These are phyloP conservation scores for Staurois parvus DNA, from an alignment of 2,797 vertebrate genomes.

Conservation along the genomic window DNA sequence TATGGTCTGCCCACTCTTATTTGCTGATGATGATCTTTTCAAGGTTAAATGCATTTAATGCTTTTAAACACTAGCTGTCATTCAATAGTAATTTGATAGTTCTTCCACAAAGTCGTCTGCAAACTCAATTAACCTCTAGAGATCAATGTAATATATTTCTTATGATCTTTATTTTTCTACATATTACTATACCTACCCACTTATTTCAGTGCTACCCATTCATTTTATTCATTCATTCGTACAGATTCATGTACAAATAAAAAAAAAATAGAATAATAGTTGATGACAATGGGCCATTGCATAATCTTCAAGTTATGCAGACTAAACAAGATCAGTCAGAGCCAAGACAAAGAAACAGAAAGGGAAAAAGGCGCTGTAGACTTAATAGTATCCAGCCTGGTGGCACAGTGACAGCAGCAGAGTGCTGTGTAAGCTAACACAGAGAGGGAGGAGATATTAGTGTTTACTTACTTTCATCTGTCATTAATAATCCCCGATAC, in stretches of 20 bases:
- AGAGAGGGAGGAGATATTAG: slow-evolving; percentile 4
- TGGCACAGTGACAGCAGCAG: slow-evolving; percentile 55
- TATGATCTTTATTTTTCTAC: not conserved
- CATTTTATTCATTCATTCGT: not conserved
- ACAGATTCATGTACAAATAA: not conserved
- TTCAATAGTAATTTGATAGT: slow-evolving; percentile 30
- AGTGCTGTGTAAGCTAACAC: slow-evolving; percentile 38
- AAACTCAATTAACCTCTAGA: not conserved
- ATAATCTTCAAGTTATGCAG: slow-evolving; percentile 68
- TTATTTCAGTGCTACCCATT: not conserved
- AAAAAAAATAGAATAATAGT: slow-evolving; percentile 61
- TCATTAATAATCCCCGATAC: slow-evolving; percentile 45
- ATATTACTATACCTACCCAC: not conserved
- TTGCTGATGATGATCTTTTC: not conserved
- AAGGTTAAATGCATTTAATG: slow-evolving; percentile 18
- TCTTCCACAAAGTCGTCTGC: not conserved
- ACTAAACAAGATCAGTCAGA: slow-evolving; percentile 70
- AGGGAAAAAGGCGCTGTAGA: slow-evolving; percentile 56
- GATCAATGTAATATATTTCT: not conserved
- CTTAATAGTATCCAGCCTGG: slow-evolving; percentile 56
- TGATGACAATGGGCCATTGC: slow-evolving; percentile 65
- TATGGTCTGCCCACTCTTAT: not conserved
- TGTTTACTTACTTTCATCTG: slow-evolving; percentile 46
- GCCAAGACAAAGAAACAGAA: slow-evolving; percentile 64
- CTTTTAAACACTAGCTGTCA: slow-evolving; percentile 34